Percentiles rank a stretch among this genome's conserved stretches.
phyloP scores from a whole-genome alignment of 2,797 vertebrate species.

The Pampus argenteus region DNA sequence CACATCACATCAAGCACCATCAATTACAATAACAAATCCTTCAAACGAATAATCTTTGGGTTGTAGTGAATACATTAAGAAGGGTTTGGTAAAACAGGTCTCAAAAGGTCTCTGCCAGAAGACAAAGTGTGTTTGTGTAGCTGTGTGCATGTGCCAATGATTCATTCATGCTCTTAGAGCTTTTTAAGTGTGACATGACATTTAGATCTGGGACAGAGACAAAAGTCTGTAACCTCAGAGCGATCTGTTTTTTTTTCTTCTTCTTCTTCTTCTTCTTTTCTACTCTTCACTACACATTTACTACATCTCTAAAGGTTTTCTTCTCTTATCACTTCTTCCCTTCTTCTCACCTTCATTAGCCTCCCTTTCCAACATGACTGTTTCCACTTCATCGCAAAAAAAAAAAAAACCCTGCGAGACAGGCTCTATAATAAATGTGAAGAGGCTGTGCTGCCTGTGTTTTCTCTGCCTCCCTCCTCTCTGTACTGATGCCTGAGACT shows the following conservation, averaged over 20 bases:
- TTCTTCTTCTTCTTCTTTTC: too few species aligned
- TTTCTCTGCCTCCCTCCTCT: slow-evolving; percentile 64
- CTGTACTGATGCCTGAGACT: slow-evolving; percentile 43
- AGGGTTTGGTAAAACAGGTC: slow-evolving; percentile 9
- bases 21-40: slow-evolving; percentile 11
- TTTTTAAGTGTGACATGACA: slow-evolving; percentile 67
- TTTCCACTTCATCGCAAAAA: slow-evolving; percentile 37
- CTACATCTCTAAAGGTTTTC: slow-evolving; percentile 24
- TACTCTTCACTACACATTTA: slow-evolving; percentile 8
- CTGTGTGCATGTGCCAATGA: slow-evolving; percentile 37
- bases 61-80: neutral
- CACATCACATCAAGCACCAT: slow-evolving; percentile 13
- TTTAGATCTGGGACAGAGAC: slow-evolving; percentile 51
- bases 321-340: slow-evolving; percentile 29
- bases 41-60: neutral
- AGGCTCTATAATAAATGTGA: slow-evolving; percentile 66
- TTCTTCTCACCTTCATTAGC: slow-evolving; percentile 38
- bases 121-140: slow-evolving; percentile 55
- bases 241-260: neutral
- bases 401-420: slow-evolving; percentile 4
- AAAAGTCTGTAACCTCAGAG: slow-evolving; percentile 41
- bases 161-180: slow-evolving; percentile 62
- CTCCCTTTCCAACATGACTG: slow-evolving; percentile 33
- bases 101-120: slow-evolving; percentile 37
- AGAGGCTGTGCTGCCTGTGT: slow-evolving; percentile 57